Evolutionary conservation across 2,888 invertebrate genomes (phyloP).

Genomic region (Timandra comae): DNA sequence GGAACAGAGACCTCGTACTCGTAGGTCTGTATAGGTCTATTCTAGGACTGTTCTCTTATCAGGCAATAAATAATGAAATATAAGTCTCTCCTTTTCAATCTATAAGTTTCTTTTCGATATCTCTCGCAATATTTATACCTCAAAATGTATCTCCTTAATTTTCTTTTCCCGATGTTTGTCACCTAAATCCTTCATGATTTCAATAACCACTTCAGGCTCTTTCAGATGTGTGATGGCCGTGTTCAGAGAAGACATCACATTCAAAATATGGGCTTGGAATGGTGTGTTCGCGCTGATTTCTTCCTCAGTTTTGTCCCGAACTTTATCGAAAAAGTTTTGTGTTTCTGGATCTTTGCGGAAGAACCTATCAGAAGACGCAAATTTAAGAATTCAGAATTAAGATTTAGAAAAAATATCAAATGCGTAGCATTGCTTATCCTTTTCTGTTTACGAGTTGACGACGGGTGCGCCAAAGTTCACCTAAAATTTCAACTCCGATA

Average conservation of each 20-base stretch:
- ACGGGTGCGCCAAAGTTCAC: no score
- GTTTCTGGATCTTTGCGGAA: slow-evolving; percentile 43
- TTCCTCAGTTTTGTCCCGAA: slow-evolving; percentile 34
- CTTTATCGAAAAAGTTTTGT: slow-evolving; percentile 41
- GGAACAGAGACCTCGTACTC: no score
- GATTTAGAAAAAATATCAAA: no score
- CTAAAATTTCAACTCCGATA: no score
- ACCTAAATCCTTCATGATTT: slow-evolving; percentile 51
- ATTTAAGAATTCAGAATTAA: background rate
- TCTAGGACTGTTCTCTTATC: no score
- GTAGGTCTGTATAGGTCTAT: no score
- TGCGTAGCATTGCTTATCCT: no score
- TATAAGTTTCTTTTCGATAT: no score
- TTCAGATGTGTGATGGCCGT: slow-evolving; percentile 37
- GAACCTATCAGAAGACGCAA: slow-evolving; percentile 24
- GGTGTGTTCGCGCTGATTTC: slow-evolving; percentile 30
- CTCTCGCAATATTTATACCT: no score
- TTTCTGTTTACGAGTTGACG: no score
- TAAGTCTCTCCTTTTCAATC: no score
- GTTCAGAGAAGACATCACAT: slow-evolving; percentile 45
- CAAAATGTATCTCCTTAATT: slow-evolving; percentile 38
- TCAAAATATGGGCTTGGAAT: slow-evolving; percentile 52
- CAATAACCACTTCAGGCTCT: slow-evolving; percentile 45
- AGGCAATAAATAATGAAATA: no score
- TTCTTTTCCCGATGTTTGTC: slow-evolving; percentile 36